Base-by-base conservation (phyloP, 2,113 vertebrate genomes). In the Phalacrocorax pelagicus region DNA sequence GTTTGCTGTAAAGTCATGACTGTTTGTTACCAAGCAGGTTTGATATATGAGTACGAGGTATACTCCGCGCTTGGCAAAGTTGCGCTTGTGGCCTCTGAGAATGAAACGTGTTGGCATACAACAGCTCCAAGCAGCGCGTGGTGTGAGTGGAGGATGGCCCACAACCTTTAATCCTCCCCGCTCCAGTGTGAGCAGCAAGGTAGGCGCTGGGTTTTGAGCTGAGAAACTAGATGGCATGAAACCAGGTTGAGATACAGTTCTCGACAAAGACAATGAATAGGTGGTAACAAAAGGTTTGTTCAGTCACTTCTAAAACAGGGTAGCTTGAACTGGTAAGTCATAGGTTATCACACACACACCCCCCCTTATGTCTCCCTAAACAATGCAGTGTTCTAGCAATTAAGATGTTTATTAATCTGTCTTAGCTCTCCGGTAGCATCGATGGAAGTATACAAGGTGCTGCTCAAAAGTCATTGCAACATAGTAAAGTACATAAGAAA, bases 11-110 rank as follows among this genome's bases (percentile, higher is more conserved):
- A 80, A 72, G 12, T 32, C 21, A 3, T 6, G 23, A 12, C 12
- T 27, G 8, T 22, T 9, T 27, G 12, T 59, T 63, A 27, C 5
- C 30, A 34, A 3, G 2, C 7, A 11, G 1, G 0, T 66, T 80
- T 84, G 30, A 42, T 12, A 5, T 1, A 6, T 1, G 17, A 46
- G 19, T 42, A 19, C 0, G 12, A 74, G 32, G 29, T 47, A 15
- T 8, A 11, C 32, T 42, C 0, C 2, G 24, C 74, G 44, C 49
- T 78, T n/a, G 44, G 57, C 32, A 11, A 74, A 47, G 42, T 38
- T 29, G 32, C 6, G 11, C 4, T 4, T 65, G 13, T 38, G 52
- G 52, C 42, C 22, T 70, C 63, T 26, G 73, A 75, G 65, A 71
- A 38, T 15, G 36, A 47, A 62, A 58, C 14, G 10, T 47, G 19